Evolutionary conservation across 2,888 invertebrate genomes (phyloP).

Genomic region (Notodonta ziczac): DNA sequence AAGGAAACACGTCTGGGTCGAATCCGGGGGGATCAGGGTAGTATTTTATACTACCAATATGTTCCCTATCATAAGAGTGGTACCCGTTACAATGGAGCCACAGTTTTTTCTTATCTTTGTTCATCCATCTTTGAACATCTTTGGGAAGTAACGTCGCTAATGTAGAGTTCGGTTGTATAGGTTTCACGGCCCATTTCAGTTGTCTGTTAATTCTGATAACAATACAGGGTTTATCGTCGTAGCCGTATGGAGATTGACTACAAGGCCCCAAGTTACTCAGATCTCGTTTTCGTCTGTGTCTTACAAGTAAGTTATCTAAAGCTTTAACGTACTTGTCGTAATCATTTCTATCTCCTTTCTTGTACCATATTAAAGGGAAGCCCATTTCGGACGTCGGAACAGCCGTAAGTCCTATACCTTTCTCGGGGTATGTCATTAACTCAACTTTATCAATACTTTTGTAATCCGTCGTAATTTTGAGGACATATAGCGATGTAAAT

Average conservation of each 20-base stretch:
- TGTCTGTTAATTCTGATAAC: conserved; percentile 70
- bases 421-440: conserved; percentile 50
- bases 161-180: conserved; percentile 51
- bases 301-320: conserved; percentile 55
- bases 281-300: conserved; percentile 47
- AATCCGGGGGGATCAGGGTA: conserved; percentile 73
- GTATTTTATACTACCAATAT: conserved; percentile 66
- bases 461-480: conserved; percentile 47
- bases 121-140: conserved; percentile 59
- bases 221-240: conserved; percentile 67
- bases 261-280: conserved; percentile 63
- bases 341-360: conserved; percentile 45
- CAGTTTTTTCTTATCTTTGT: conserved; percentile 47
- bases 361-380: conserved; percentile 68
- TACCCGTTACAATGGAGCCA: conserved; percentile 69
- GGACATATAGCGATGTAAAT: conserved; percentile 49
- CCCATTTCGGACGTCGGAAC: conserved; percentile 57
- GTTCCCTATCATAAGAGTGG: conserved; percentile 69
- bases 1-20: conserved; percentile 59
- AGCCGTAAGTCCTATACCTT: conserved; percentile 65
- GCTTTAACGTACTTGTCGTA: conserved; percentile 63
- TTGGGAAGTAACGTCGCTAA: conserved; percentile 45
- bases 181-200: conserved; percentile 63
- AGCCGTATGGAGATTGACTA: conserved; percentile 65
- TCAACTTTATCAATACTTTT: conserved; percentile 37